Conservation (phyloP, 2,888 invertebrate genomes). For the Diabrotica balteata region DNA sequence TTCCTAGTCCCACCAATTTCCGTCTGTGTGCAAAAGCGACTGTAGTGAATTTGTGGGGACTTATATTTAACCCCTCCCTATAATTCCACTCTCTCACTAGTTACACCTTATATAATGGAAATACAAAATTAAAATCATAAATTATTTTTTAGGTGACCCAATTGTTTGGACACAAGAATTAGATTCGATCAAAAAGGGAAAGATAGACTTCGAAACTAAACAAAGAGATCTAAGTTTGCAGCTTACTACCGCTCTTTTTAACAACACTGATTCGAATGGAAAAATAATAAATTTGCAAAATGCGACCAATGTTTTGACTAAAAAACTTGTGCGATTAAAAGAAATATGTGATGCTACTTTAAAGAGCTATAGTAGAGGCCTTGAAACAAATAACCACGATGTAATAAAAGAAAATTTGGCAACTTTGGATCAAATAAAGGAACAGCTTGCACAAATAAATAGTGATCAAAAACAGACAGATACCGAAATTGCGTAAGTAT, state of each 20-base stretch:
- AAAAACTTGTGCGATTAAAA: slow-evolving; percentile 67
- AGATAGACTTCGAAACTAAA: slow-evolving; percentile 67
- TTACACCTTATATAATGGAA: too few relatives aligned
- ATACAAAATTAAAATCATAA: too few relatives aligned
- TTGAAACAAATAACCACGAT: slow-evolving; percentile 50
- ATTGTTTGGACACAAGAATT: slow-evolving; percentile 55
- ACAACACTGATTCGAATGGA: slow-evolving; percentile 76
- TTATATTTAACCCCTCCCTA: too few relatives aligned
- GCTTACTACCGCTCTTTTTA: slow-evolving; percentile 69
- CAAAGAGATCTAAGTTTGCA: slow-evolving; percentile 70
- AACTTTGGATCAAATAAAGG: slow-evolving; percentile 63
- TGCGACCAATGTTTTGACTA: slow-evolving; percentile 71
- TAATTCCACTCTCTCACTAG: too few relatives aligned
- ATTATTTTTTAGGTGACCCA: slow-evolving; percentile 45
- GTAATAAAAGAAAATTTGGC: slow-evolving; percentile 60
- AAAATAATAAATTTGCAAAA: slow-evolving; percentile 73
- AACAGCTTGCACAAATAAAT: slow-evolving; percentile 63
- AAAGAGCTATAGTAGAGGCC: slow-evolving; percentile 63
- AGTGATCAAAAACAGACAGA: slow-evolving; percentile 65
- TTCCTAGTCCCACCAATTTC: too few relatives aligned
- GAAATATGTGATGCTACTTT: slow-evolving; percentile 68
- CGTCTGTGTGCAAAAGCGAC: too few relatives aligned
- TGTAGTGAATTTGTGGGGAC: too few relatives aligned
- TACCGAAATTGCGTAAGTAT: slow-evolving; percentile 59
- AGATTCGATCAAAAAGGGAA: slow-evolving; percentile 65